A percentile compares a stretch with the other conserved stretches of the same genome.
These are phyloP conservation scores for Paedocypris micromegethes DNA, from an alignment of 2,797 vertebrate genomes.

Conservation along the genomic window DNA sequence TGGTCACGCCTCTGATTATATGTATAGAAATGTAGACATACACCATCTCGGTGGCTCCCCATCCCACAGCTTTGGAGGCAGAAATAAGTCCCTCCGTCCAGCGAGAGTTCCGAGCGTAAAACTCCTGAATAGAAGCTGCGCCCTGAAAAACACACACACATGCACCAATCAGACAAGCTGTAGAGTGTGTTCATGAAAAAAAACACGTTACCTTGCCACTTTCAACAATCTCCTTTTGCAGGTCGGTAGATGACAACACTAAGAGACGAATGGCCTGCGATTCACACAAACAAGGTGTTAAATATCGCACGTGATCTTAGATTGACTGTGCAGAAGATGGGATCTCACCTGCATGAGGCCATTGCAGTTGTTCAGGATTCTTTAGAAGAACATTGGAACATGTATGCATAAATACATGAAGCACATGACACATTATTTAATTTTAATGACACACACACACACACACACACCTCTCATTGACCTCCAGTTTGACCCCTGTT, in stretches of 20 bases:
- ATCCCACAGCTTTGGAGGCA: slow-evolving; percentile 95
- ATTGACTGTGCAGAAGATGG: not conserved
- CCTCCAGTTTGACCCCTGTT: slow-evolving; percentile 88
- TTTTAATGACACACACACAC: not conserved
- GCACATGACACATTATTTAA: not conserved
- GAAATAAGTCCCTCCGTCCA: slow-evolving; percentile 98
- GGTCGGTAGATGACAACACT: slow-evolving; percentile 81
- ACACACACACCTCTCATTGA: slow-evolving; percentile 86
- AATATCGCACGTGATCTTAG: not conserved
- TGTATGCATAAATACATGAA: not conserved
- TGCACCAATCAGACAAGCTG: not conserved
- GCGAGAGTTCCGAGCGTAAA: slow-evolving; percentile 94
- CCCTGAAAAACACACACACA: slow-evolving; percentile 67
- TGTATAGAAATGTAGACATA: slow-evolving; percentile 64
- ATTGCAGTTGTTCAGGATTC: slow-evolving; percentile 91
- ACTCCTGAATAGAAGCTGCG: slow-evolving; percentile 88
- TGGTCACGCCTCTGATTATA: no score
- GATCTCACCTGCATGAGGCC: slow-evolving; percentile 91
- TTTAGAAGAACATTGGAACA: slow-evolving; percentile 51
- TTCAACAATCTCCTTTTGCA: slow-evolving; percentile 97
- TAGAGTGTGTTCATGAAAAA: not conserved
- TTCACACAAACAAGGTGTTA: not conserved
- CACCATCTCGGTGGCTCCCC: slow-evolving; percentile 97
- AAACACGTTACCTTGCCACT: slow-evolving; percentile 77
- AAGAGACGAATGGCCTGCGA: slow-evolving; percentile 86